phyloP scores from a whole-genome alignment of 2,888 invertebrate species.

The Oligia strigilis region DNA sequence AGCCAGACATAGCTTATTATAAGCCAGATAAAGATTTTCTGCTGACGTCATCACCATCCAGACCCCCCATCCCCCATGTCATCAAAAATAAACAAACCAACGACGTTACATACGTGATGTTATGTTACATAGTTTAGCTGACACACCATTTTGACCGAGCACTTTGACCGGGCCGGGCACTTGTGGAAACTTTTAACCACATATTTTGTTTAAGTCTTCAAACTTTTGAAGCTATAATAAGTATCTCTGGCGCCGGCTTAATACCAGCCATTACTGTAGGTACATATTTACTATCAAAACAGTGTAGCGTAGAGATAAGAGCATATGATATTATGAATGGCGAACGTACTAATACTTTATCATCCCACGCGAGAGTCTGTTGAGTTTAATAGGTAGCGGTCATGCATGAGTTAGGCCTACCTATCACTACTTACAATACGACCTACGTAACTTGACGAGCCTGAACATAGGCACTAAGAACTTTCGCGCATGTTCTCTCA shows the following conservation, averaged over 20 bases:
- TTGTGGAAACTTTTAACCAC: background rate
- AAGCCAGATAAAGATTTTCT: background rate
- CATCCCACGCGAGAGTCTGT: constrained; percentile 50
- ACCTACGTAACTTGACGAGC: too few species aligned
- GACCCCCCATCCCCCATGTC: too few species aligned
- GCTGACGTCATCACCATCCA: too few species aligned
- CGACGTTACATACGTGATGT: background rate
- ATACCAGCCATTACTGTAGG: constrained; percentile 24
- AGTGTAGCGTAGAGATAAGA: constrained; percentile 55
- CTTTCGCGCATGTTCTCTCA: too few species aligned
- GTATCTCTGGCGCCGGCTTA: background rate
- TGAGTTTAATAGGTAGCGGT: constrained; percentile 36
- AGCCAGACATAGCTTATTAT: too few species aligned
- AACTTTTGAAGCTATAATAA: background rate
- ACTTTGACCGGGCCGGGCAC: too few species aligned
- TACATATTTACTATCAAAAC: constrained; percentile 58
- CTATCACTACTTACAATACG: background rate
- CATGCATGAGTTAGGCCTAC: constrained; percentile 2
- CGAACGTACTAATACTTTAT: constrained; percentile 40
- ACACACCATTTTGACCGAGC: background rate
- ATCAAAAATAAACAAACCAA: too few species aligned
- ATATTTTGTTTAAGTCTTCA: background rate
- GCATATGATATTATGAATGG: constrained; percentile 37
- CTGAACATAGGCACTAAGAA: too few species aligned
- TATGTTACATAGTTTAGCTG: background rate